Conservation (phyloP, 2,888 invertebrate genomes). For the Nomada fucata region DNA sequence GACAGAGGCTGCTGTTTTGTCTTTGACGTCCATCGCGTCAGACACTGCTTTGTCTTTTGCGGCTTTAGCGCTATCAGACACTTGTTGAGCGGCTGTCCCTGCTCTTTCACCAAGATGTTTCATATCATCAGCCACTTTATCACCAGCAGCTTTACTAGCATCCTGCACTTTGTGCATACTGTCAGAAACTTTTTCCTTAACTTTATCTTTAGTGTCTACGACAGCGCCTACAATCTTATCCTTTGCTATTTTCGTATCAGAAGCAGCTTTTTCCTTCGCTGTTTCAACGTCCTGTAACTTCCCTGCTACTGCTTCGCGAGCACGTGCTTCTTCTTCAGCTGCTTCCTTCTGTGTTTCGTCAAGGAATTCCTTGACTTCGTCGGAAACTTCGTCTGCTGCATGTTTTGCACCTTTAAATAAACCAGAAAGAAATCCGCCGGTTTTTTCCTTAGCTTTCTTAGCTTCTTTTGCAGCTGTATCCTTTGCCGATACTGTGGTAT, state of each 20-base stretch:
- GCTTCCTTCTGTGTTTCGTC: slow-evolving; percentile 53
- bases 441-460: slow-evolving; percentile 74
- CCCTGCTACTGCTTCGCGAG: slow-evolving; percentile 19
- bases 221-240: slow-evolving; percentile 44
- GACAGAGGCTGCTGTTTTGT: slow-evolving; percentile 23
- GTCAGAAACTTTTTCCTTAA: slow-evolving; percentile 45
- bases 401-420: slow-evolving; percentile 76
- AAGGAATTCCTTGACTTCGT: slow-evolving; percentile 82
- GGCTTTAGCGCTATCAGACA: slow-evolving; percentile 2
- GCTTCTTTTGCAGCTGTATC: slow-evolving; percentile 67
- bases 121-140: slow-evolving; percentile 77
- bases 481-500: slow-evolving; percentile 40
- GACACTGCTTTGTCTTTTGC: slow-evolving; percentile 4
- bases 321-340: slow-evolving; percentile 52
- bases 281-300: slow-evolving; percentile 25
- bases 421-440: slow-evolving; percentile 74
- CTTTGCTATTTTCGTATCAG: slow-evolving; percentile 53
- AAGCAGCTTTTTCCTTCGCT: slow-evolving; percentile 34
- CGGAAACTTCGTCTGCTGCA: slow-evolving; percentile 63
- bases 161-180: slow-evolving; percentile 72
- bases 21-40: slow-evolving; percentile 34
- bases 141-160: slow-evolving; percentile 72
- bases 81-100: background rate
- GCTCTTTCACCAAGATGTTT: slow-evolving; percentile 6
- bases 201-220: slow-evolving; percentile 62